These are phyloP conservation scores for Lepidothrix coronata DNA, from an alignment of 2,113 vertebrate genomes.

Conservation along the genomic window DNA sequence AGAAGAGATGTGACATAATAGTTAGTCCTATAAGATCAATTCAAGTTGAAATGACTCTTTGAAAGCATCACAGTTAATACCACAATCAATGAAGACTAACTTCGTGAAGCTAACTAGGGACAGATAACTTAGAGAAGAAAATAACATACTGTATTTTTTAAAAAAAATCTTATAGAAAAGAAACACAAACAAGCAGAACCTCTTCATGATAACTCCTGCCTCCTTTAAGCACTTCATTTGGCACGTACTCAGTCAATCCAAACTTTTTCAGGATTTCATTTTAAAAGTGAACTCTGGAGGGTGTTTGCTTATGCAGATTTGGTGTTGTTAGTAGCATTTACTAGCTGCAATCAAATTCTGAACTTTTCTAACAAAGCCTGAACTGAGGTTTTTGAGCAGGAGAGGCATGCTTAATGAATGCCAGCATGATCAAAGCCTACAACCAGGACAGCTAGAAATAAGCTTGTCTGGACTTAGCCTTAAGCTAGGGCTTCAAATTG, in stretches of 20 bases:
- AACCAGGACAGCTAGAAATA: not conserved
- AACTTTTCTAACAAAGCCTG: not conserved
- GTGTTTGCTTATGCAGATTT: not conserved
- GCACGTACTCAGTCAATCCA: not conserved
- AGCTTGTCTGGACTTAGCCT: not conserved
- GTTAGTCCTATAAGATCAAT: not conserved
- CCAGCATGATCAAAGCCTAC: not conserved
- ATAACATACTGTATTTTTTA: not conserved
- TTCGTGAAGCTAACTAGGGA: not conserved
- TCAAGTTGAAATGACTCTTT: not conserved
- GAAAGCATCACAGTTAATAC: not conserved
- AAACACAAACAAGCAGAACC: not conserved
- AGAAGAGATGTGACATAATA: not conserved
- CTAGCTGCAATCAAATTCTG: not conserved
- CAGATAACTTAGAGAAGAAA: not conserved
- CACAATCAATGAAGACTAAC: not conserved
- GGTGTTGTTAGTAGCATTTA: not conserved
- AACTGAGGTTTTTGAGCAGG: not conserved
- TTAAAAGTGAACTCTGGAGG: not conserved
- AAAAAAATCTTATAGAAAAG: not conserved
- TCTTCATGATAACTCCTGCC: not conserved
- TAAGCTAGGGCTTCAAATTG: not conserved
- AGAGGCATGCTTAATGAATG: not conserved
- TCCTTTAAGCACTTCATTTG: not conserved
- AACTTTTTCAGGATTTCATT: not conserved